Evolutionary conservation across 2,113 vertebrate genomes (phyloP), one percentile per base, ranked within the genome.

Genomic region (Gulo gulo): DNA sequence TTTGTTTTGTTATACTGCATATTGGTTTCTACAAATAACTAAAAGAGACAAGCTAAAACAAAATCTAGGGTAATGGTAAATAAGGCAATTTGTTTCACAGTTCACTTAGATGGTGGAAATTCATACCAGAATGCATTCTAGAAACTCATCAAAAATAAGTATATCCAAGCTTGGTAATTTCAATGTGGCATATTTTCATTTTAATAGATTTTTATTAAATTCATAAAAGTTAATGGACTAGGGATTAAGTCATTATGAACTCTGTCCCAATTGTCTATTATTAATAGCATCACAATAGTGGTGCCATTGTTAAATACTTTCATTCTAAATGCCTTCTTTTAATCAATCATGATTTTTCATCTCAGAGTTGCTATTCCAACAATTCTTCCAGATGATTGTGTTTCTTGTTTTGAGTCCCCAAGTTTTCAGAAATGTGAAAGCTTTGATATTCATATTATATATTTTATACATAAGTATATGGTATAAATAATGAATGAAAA

Each of bases 171-270:
- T 94, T 97, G 59, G 94, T 95, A 95, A 98, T 98, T 98, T 97
- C 97, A 96, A 20, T 94, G 95, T 88, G 93, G 80, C 91, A 92
- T 98, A 97, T 98, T 97, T 97, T 98, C 87, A 93, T 98, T 98
- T 97, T 97, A 98, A 97, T 97, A 93, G 93, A 92, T 95, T 98
- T 97, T 98, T 98, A 97, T 97, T 98, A 98, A 98, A 98, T 98
- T 98, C 95, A 98, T 98, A 98, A 98, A 98, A 98, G 95, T 98
- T 98, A 98, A 98, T 98, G 98, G 96, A 96, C 97, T 98, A 98
- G 79, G 97, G 93, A 98, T 98, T 98, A 97, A 97, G 95, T 97
- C 97, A 98, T 98, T 98, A 98, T 97, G 94, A 98, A 96, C 96
- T 98, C 97, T 97, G 85, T 93, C 84, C 85, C 97, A 98, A 97